These are phyloP conservation scores for Dendropsophus ebraccatus DNA, from an alignment of 2,113 vertebrate genomes.

Conservation along the genomic window DNA sequence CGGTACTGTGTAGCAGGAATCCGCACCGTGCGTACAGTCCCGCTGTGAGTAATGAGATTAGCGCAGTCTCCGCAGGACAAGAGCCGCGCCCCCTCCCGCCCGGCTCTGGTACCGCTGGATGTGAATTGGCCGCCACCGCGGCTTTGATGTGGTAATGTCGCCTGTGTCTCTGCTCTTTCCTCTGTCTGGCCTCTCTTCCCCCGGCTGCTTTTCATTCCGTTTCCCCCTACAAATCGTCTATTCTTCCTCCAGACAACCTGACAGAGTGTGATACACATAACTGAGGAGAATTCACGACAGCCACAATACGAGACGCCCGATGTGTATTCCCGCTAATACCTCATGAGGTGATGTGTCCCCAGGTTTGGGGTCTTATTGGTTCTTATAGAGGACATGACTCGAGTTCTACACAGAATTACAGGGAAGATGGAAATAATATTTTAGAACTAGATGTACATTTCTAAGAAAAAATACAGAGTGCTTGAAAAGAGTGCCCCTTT, in stretches of 20 bases:
- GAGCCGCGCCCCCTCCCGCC: not conserved
- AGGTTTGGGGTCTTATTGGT: too few species aligned
- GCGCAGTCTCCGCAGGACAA: not conserved
- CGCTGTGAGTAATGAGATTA: not conserved
- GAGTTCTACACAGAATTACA: too few species aligned
- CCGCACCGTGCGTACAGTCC: not conserved
- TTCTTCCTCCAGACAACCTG: not conserved
- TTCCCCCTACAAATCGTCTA: not conserved
- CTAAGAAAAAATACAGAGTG: too few species aligned
- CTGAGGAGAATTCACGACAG: not conserved
- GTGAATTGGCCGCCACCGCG: constrained; percentile 9
- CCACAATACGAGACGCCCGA: too few species aligned
- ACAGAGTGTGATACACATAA: constrained; percentile 6
- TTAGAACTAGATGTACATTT: too few species aligned
- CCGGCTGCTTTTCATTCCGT: not conserved
- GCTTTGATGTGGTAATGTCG: constrained; percentile 49
- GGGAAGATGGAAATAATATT: too few species aligned
- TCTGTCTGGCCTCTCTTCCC: constrained; percentile 5
- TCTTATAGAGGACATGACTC: too few species aligned
- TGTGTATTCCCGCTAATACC: too few species aligned
- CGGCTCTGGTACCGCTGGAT: not conserved
- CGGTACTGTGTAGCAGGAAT: too few species aligned
- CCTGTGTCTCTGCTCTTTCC: constrained; percentile 29
- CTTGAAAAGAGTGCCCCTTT: too few species aligned
- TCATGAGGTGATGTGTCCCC: too few species aligned